Conservation (phyloP, 2,888 invertebrate genomes). For the Drosophila putrida region DNA sequence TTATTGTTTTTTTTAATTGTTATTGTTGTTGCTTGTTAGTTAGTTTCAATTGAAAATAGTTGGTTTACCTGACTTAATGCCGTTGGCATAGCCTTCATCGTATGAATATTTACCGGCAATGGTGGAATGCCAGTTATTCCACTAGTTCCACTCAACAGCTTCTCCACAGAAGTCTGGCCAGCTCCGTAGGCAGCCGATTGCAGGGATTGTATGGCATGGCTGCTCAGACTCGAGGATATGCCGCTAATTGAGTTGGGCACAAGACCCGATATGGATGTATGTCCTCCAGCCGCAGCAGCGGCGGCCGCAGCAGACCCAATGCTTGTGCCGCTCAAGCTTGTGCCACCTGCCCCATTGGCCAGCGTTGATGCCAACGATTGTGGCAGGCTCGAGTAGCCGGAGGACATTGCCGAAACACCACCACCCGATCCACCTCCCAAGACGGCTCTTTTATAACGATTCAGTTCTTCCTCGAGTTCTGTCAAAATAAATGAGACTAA, state of each 20-base stretch:
- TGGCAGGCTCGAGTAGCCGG: constrained; percentile 80
- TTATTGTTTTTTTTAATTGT: constrained; percentile 23
- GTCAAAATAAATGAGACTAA: not conserved
- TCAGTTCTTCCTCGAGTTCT: constrained; percentile 84
- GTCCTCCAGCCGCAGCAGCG: constrained; percentile 53
- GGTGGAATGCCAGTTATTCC: constrained; percentile 85
- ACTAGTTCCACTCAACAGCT: constrained; percentile 86
- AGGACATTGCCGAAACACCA: constrained; percentile 65
- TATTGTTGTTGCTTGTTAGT: constrained; percentile 61
- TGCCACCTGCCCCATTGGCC: constrained; percentile 78
- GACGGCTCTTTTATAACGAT: constrained; percentile 83
- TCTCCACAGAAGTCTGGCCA: constrained; percentile 85
- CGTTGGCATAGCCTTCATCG: constrained; percentile 85
- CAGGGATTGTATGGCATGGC: constrained; percentile 88
- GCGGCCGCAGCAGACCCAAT: constrained; percentile 50
- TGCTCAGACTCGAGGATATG: constrained; percentile 89
- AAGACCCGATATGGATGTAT: constrained; percentile 82
- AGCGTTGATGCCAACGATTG: constrained; percentile 80
- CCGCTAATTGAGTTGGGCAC: constrained; percentile 84
- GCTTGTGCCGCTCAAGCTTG: constrained; percentile 71
- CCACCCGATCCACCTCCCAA: constrained; percentile 74
- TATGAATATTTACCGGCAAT: constrained; percentile 85
- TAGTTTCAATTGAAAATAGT: constrained; percentile 81
- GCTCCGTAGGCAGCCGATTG: constrained; percentile 84
- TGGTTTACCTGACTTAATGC: constrained; percentile 86